These are phyloP conservation scores for Lophotriccus pileatus DNA, from an alignment of 2,797 vertebrate genomes.

Conservation along the genomic window DNA sequence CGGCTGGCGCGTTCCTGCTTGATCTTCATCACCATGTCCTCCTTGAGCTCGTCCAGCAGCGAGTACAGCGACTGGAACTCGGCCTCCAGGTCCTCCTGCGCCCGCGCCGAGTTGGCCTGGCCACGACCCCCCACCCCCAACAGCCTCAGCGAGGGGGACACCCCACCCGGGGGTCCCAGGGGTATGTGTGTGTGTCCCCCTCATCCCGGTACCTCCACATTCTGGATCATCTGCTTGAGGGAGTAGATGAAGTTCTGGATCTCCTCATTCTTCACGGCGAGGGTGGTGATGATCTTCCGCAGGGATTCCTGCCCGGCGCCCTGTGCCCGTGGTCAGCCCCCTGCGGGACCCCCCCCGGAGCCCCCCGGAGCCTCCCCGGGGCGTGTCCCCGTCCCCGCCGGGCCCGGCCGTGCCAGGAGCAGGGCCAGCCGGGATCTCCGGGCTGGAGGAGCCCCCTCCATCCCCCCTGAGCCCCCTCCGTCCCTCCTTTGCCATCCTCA, in stretches of 20 bases:
- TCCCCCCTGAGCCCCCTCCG: too few relatives aligned
- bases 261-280: not conserved
- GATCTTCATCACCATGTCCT: constrained; percentile 90
- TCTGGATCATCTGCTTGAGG: constrained; percentile 89
- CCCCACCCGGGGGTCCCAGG: too few relatives aligned
- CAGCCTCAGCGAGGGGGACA: too few relatives aligned
- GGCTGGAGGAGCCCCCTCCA: not conserved
- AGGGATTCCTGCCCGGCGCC: not conserved
- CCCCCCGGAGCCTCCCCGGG: not conserved
- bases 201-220: constrained; percentile 82
- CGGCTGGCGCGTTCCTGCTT: constrained; percentile 92
- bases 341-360: too few relatives aligned
- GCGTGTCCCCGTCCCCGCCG: not conserved
- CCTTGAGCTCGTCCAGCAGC: constrained; percentile 88
- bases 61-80: constrained; percentile 87
- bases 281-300: not conserved
- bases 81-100: constrained; percentile 86
- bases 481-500: not conserved
- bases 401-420: not conserved
- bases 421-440: not conserved
- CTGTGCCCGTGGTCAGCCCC: not conserved
- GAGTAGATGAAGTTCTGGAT: constrained; percentile 67
- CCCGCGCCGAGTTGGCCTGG: constrained; percentile 85
- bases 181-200: too few relatives aligned
- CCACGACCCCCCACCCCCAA: not conserved